Conservation (phyloP, 2,113 vertebrate genomes). For the Melanostigma gelatinosum region DNA sequence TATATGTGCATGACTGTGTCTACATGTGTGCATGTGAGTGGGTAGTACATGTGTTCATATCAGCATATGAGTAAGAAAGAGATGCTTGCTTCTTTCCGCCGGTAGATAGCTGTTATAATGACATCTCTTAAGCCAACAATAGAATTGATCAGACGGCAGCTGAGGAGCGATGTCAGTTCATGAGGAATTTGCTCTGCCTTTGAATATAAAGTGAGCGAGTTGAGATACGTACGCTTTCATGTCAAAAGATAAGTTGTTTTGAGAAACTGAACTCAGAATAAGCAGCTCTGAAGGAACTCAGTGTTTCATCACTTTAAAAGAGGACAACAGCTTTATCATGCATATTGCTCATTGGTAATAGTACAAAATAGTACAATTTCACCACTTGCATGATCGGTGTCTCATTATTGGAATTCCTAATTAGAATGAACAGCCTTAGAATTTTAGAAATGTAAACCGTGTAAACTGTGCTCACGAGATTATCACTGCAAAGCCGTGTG, state of each 20-base stretch:
- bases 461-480: neutral
- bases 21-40: constrained; percentile 34
- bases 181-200: constrained; percentile 19
- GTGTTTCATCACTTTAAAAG: neutral
- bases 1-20: constrained; percentile 8
- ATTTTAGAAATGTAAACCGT: neutral
- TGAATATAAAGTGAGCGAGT: constrained; percentile 9
- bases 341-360: neutral
- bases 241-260: constrained; percentile 2
- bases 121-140: constrained; percentile 41
- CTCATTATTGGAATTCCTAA: neutral
- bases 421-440: neutral
- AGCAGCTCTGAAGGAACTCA: neutral
- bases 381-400: neutral
- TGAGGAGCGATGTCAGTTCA: neutral
- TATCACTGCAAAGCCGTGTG: neutral
- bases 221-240: neutral
- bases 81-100: constrained; percentile 18
- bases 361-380: neutral
- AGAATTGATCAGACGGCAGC: constrained; percentile 30
- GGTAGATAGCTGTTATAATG: constrained; percentile 37
- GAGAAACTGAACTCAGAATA: constrained; percentile 3
- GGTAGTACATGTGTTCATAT: constrained; percentile 34
- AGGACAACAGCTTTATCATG: neutral
- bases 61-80: constrained; percentile 13